Percentiles rank a stretch among this genome's conserved stretches.
Conservation (phyloP, 2,888 invertebrate genomes). For the Amblyteles armatorius region DNA sequence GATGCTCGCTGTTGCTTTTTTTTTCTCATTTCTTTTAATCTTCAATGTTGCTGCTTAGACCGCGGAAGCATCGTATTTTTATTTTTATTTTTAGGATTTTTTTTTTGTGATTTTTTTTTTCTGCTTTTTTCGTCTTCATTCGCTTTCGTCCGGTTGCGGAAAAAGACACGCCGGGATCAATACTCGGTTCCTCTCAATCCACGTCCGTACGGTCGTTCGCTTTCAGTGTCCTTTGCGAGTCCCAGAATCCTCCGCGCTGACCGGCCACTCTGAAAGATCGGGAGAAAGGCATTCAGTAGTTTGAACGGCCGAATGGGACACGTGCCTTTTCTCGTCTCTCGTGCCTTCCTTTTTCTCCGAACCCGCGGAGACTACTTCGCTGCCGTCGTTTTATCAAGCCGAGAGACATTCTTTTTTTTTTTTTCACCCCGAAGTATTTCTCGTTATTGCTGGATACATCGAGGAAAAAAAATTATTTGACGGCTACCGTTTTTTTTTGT, state of each 20-base stretch:
- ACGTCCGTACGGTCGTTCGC: neutral
- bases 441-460: neutral
- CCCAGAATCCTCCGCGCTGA: neutral
- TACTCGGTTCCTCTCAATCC: neutral
- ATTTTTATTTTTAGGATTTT: no score
- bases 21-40: neutral
- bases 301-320: conserved; percentile 16
- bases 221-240: neutral
- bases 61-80: neutral
- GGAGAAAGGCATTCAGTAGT: neutral
- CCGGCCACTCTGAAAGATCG: conserved; percentile 6
- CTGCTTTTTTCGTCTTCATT: neutral
- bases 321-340: neutral
- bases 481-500: no score
- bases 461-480: no score
- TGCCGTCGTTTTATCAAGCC: conserved; percentile 8
- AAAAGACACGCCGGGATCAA: neutral
- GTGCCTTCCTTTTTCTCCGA: neutral
- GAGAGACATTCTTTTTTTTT: neutral
- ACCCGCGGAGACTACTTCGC: neutral
- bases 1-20: neutral
- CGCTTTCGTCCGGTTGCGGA: neutral
- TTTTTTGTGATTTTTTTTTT: neutral
- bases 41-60: neutral
- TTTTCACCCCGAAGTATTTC: neutral